Conservation (phyloP, 1,140 invertebrate species). For the Leptopilina boulardi region DNA sequence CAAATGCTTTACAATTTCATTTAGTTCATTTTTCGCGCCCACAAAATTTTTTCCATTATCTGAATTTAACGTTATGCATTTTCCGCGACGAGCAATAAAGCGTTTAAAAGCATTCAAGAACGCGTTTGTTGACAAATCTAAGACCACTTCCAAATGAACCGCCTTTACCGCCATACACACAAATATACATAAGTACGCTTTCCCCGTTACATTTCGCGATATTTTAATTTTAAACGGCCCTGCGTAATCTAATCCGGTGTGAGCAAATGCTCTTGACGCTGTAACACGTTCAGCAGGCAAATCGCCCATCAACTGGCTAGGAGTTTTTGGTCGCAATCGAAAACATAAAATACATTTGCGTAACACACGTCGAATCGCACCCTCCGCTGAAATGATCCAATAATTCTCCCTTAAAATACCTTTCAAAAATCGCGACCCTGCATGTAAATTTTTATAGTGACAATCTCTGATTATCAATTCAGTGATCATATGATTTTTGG, state of each 20-base stretch:
- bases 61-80: background rate
- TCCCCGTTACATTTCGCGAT: background rate
- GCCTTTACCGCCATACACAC: background rate
- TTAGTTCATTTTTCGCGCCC: background rate
- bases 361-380: background rate
- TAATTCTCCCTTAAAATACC: background rate
- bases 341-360: background rate
- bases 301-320: background rate
- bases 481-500: background rate
- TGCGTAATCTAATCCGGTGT: background rate
- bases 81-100: background rate
- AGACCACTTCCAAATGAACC: background rate
- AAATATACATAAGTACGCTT: background rate
- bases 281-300: background rate
- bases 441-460: background rate
- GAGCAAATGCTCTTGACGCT: background rate
- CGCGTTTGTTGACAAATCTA: background rate
- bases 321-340: background rate
- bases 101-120: background rate
- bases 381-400: background rate
- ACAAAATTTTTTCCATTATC: background rate
- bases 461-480: background rate
- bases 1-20: background rate
- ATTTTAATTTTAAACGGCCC: background rate
- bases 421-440: background rate